Percentiles rank a stretch among this genome's conserved stretches.
These are phyloP conservation scores for Euproctis similis DNA, from an alignment of 2,888 invertebrate genomes.

Conservation along the genomic window DNA sequence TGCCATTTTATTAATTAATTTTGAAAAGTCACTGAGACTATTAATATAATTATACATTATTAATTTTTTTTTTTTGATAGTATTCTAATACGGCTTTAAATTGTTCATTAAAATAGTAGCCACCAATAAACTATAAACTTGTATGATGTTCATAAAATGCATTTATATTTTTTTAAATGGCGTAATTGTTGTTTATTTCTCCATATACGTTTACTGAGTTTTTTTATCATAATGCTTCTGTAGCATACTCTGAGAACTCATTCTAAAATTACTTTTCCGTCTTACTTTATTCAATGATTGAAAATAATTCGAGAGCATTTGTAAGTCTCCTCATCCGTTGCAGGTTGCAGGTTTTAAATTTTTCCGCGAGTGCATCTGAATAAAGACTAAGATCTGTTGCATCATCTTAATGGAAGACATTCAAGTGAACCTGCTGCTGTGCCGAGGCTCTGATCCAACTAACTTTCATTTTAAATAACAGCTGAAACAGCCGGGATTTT, in stretches of 20 bases:
- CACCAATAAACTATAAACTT: no score
- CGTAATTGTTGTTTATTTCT: no score
- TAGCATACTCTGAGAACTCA: constrained; percentile 17
- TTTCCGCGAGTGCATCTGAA: constrained; percentile 17
- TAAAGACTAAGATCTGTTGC: constrained; percentile 24
- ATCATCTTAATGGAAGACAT: constrained; percentile 27
- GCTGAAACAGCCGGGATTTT: constrained; percentile 11
- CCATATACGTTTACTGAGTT: no score
- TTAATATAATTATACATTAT: no score
- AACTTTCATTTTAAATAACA: constrained; percentile 6
- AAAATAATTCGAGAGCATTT: constrained; percentile 15
- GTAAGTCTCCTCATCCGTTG: constrained; percentile 15
- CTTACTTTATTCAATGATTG: no score
- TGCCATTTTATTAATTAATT: no score
- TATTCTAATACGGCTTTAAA: no score
- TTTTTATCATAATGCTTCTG: constrained; percentile 1
- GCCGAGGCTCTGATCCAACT: constrained; percentile 8
- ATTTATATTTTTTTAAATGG: no score
- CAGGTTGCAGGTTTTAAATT: constrained; percentile 23
- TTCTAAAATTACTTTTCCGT: constrained; percentile 8
- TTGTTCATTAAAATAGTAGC: no score
- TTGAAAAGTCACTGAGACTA: no score
- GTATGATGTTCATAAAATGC: no score
- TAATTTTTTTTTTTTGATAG: no score
- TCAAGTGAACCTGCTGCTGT: constrained; percentile 16